Percentiles rank a stretch among this genome's conserved stretches.
phyloP scores from a whole-genome alignment of 2,888 invertebrate species.

The Rhagonycha fulva region DNA sequence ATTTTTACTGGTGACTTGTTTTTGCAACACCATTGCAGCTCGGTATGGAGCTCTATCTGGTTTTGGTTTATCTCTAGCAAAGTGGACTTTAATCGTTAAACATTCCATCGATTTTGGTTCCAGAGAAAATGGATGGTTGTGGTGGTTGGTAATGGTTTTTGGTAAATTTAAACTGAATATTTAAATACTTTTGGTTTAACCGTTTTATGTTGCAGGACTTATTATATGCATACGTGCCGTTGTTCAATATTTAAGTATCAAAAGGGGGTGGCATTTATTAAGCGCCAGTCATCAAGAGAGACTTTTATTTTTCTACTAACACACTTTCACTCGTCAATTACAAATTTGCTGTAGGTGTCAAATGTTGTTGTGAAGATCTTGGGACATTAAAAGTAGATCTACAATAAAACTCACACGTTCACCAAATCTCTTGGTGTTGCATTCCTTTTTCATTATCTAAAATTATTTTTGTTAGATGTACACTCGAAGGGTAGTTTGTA shows the following conservation, averaged over 20 bases:
- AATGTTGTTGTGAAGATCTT: background rate
- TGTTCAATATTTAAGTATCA: slow-evolving; percentile 86
- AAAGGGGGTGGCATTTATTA: slow-evolving; percentile 84
- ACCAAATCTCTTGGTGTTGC: background rate
- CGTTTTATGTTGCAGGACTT: slow-evolving; percentile 63
- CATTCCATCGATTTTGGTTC: slow-evolving; percentile 86
- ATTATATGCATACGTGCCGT: slow-evolving; percentile 86
- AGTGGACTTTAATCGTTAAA: slow-evolving; percentile 94
- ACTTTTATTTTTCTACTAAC: slow-evolving; percentile 82
- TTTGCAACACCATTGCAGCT: slow-evolving; percentile 92
- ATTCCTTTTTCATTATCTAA: background rate
- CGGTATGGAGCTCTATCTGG: slow-evolving; percentile 92
- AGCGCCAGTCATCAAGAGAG: slow-evolving; percentile 87
- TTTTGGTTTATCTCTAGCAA: slow-evolving; percentile 89
- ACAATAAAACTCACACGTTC: background rate
- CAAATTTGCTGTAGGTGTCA: slow-evolving; percentile 6
- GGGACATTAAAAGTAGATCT: background rate
- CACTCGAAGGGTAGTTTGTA: background rate
- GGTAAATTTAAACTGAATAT: slow-evolving; percentile 56
- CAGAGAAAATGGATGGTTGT: slow-evolving; percentile 88
- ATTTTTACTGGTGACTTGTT: slow-evolving; percentile 88
- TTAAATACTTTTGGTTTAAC: background rate
- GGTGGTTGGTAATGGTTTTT: slow-evolving; percentile 92
- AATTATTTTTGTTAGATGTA: background rate
- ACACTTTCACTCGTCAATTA: slow-evolving; percentile 7